A percentile compares a stretch with the other conserved stretches of the same genome.
Evolutionary conservation across 2,888 invertebrate genomes (phyloP).

Genomic region (Rutpela maculata): DNA sequence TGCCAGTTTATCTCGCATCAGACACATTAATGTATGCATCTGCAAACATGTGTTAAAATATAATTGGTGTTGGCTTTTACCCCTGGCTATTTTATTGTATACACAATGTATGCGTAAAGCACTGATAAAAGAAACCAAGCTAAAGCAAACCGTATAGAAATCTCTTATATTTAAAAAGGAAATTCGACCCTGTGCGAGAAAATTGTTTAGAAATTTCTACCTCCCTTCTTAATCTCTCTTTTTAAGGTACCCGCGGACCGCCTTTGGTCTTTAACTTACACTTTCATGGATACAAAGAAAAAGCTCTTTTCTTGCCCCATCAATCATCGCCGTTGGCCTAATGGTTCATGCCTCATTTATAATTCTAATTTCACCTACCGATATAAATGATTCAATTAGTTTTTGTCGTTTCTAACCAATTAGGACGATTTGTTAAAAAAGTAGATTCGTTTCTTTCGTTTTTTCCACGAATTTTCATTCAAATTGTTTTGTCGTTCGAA

Average conservation of each 20-base stretch:
- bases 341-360: conserved; percentile 61
- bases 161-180: not conserved
- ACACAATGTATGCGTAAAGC: not conserved
- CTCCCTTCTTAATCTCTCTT: conserved; percentile 3
- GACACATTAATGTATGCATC: no score
- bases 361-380: conserved; percentile 66
- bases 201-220: not conserved
- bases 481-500: not conserved
- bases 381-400: conserved; percentile 69
- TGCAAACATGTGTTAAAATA: no score
- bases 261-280: conserved; percentile 7
- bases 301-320: conserved; percentile 47
- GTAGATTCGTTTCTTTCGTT: conserved; percentile 17
- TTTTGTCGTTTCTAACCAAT: conserved; percentile 60
- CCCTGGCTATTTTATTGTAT: not conserved
- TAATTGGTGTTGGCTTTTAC: not conserved
- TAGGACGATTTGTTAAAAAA: conserved; percentile 49
- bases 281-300: conserved; percentile 49
- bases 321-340: conserved; percentile 52
- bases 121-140: not conserved
- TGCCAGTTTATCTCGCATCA: no score
- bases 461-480: not conserved
- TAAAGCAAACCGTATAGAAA: not conserved
- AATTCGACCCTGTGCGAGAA: not conserved
- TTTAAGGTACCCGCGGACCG: conserved; percentile 7